Evolutionary conservation across 2,113 vertebrate genomes (phyloP).

Genomic region (Pica pica): DNA sequence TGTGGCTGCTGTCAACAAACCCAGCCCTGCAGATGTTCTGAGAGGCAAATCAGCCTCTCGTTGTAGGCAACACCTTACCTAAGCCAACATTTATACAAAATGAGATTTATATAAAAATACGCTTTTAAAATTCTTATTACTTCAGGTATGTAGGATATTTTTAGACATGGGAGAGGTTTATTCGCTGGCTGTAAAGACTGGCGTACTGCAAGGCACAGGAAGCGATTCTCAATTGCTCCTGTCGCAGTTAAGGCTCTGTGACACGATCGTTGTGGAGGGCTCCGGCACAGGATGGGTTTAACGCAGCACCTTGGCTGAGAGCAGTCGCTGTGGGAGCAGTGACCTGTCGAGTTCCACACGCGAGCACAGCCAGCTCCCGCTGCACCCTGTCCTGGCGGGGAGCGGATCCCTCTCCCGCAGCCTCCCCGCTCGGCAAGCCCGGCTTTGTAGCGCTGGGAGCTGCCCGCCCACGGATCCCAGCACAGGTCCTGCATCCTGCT

Average conservation of each 20-base stretch:
- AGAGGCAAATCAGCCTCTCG: not conserved
- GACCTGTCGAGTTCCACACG: accelerated
- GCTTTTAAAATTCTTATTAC: not conserved
- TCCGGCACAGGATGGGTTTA: not conserved
- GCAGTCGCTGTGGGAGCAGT: not conserved
- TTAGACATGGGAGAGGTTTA: not conserved
- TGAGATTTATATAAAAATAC: not conserved
- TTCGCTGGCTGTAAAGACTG: not conserved
- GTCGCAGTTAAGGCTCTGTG: not conserved
- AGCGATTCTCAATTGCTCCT: not conserved
- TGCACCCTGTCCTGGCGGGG: not conserved
- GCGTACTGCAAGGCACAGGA: not conserved
- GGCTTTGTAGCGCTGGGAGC: not conserved
- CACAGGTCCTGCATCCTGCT: not conserved
- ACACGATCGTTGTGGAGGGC: not conserved
- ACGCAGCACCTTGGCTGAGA: not conserved
- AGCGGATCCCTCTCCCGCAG: not conserved
- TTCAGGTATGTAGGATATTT: not conserved
- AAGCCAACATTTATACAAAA: not conserved
- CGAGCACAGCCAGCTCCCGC: accelerated
- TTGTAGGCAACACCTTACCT: not conserved
- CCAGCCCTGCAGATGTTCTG: not conserved
- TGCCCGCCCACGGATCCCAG: accelerated
- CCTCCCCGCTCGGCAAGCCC: not conserved
- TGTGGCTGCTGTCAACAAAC: not conserved